Conservation (phyloP, 2,797 vertebrate species). For the Paramormyrops hopkinsi region DNA sequence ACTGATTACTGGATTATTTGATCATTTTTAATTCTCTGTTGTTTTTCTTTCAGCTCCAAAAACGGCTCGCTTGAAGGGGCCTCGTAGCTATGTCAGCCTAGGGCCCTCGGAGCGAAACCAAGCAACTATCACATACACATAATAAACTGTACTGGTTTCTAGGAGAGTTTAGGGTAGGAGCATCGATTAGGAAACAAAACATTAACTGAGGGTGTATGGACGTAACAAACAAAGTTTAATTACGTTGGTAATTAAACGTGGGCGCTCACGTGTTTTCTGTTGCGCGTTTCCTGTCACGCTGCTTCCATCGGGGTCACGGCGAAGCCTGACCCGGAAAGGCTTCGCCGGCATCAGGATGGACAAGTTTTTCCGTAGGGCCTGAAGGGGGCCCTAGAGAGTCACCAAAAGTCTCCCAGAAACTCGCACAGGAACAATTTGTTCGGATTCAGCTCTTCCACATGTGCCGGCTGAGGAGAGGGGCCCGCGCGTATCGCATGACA, state of each 20-base stretch:
- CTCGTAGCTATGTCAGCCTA: background rate
- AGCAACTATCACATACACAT: background rate
- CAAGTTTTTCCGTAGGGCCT: constrained; percentile 41
- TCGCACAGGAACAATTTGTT: constrained; percentile 31
- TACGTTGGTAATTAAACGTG: constrained; percentile 78
- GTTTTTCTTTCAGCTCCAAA: background rate
- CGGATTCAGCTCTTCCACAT: constrained; percentile 31
- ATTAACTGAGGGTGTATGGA: constrained; percentile 47
- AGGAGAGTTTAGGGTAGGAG: background rate
- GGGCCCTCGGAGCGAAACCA: background rate
- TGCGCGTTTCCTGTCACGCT: constrained; percentile 57
- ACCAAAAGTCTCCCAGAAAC: constrained; percentile 30
- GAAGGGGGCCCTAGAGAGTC: constrained; percentile 32
- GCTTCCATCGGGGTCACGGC: constrained; percentile 72
- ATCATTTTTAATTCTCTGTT: background rate
- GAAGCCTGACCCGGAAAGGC: constrained; percentile 45
- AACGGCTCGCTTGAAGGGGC: background rate
- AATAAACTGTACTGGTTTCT: background rate
- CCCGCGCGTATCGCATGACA: constrained; percentile 17
- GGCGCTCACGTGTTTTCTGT: constrained; percentile 79
- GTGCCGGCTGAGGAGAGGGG: constrained; percentile 17
- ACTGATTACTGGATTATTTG: background rate
- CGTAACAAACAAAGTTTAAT: constrained; percentile 53
- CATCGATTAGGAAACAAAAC: background rate
- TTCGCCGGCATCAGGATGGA: constrained; percentile 48